Base-by-base conservation (phyloP, 2,888 invertebrate genomes). In the Conus canariensis region DNA sequence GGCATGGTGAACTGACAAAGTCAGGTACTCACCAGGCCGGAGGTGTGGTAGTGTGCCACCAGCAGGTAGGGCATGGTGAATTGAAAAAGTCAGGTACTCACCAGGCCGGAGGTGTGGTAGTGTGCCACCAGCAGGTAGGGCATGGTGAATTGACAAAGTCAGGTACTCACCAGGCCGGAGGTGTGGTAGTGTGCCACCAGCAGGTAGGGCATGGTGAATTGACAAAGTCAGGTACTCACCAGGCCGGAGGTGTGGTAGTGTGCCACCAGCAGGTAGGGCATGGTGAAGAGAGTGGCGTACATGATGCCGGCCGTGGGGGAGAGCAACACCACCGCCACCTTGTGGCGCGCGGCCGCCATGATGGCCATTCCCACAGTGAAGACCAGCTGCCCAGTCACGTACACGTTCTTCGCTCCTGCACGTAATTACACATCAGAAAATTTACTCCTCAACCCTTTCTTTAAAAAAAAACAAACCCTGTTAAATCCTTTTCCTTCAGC, bases 271-370 rank as follows among this genome's bases (percentile, higher is more conserved):
- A 99, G 97, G 95, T 99, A 99, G 1, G 99, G 99, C 98, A 99
- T 98, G 16, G 99, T 99, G 96, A 99, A 99, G 59, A 99, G 97
- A 0, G 99, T 99, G 22, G 99, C 99, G 96, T 99, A 99, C 98
- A 99, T 99, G 86, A 99, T 98, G 3, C 99, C 99, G 2, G 99
- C 99, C 0, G 98, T 98, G 97, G 98, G 98, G 93, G 99, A 96
- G 70, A 96, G 90, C 9, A 96, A 85, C 25, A 96, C 92, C 3
- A 95, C 95, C 5, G 95, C 94, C 83, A 94, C 93, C n/a, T 93
- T 94, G 90, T 95, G 94, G 85, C 98, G 94, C 0, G 98, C 97
- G 12, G 98, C 94, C 0, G 98, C 98, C 97, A 99, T 98, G 93
- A 98, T 96, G 91, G 98, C 97, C 98, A 99, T 99, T 9, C 99